Evolutionary conservation across 2,113 vertebrate species (phyloP).

Genomic region (Xiphophorus maculatus): DNA sequence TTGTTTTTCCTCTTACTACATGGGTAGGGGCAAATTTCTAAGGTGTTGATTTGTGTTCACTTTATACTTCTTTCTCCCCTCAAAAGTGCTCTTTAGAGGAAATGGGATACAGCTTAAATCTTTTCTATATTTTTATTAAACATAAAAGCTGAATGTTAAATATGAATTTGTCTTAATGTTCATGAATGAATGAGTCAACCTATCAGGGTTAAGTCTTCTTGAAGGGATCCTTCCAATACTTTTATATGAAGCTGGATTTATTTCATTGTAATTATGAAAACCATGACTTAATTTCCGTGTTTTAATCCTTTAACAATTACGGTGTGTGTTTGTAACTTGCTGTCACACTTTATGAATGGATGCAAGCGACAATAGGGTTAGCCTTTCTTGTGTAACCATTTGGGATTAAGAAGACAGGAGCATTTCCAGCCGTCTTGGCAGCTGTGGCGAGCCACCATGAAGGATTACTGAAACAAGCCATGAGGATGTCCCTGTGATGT

Average conservation of each 20-base stretch:
- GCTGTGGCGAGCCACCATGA: constrained; percentile 9
- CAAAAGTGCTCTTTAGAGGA: background rate
- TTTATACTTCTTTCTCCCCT: too few species aligned
- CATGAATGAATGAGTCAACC: background rate
- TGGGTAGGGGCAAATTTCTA: too few species aligned
- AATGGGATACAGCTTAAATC: background rate
- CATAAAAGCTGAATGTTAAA: background rate
- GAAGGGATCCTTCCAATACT: background rate
- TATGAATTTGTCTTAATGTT: background rate
- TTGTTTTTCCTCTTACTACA: too few species aligned
- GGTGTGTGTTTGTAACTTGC: background rate
- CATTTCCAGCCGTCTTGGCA: constrained; percentile 16
- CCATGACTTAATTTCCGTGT: background rate
- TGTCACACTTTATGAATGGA: constrained; percentile 16
- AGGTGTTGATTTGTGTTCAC: too few species aligned
- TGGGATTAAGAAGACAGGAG: constrained; percentile 21
- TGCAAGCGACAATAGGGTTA: constrained; percentile 6
- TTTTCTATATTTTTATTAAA: background rate
- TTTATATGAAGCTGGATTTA: background rate
- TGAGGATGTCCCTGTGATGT: constrained; percentile 38
- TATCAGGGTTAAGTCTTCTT: background rate
- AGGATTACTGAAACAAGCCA: constrained; percentile 45
- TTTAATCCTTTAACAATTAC: background rate
- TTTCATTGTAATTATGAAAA: background rate
- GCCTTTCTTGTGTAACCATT: constrained; percentile 20